Percentiles rank a stretch among this genome's conserved stretches.
Conservation (phyloP, 2,113 vertebrate species). For the Trichechus manatus region DNA sequence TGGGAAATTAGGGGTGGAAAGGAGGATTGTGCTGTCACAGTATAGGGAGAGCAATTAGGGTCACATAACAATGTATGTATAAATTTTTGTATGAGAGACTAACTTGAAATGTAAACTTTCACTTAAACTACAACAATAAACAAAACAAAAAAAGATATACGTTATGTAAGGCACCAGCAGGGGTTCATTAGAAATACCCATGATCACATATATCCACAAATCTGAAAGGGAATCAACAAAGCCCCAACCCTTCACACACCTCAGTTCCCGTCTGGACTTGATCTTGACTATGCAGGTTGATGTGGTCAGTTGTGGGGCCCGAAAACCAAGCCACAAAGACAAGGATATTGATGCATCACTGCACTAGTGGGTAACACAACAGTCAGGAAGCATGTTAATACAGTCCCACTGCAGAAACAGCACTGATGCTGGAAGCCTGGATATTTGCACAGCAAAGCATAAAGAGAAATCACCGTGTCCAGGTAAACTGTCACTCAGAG, state of each 20-base stretch:
- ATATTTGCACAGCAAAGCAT: background rate
- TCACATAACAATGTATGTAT: too few relatives aligned
- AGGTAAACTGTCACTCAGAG: background rate
- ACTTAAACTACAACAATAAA: too few relatives aligned
- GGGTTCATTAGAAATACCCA: background rate
- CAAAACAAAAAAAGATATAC: too few relatives aligned
- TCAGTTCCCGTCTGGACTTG: background rate
- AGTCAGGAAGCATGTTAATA: background rate
- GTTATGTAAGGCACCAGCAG: background rate
- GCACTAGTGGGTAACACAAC: background rate
- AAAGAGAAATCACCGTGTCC: conserved; percentile 34
- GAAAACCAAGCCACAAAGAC: conserved; percentile 25
- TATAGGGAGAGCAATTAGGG: too few relatives aligned
- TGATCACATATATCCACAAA: background rate
- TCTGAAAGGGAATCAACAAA: background rate
- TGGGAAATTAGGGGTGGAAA: too few relatives aligned
- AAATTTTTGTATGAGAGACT: too few relatives aligned
- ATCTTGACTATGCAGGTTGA: background rate
- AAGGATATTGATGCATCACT: background rate
- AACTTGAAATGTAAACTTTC: too few relatives aligned
- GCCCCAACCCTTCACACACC: background rate
- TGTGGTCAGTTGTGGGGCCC: conserved; percentile 12
- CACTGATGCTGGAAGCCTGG: conserved; percentile 36
- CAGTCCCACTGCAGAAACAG: background rate
- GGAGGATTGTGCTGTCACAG: too few relatives aligned